Evolutionary conservation across 2,113 vertebrate genomes (phyloP).

Genomic region (Machaerirhynchus nigripectus): DNA sequence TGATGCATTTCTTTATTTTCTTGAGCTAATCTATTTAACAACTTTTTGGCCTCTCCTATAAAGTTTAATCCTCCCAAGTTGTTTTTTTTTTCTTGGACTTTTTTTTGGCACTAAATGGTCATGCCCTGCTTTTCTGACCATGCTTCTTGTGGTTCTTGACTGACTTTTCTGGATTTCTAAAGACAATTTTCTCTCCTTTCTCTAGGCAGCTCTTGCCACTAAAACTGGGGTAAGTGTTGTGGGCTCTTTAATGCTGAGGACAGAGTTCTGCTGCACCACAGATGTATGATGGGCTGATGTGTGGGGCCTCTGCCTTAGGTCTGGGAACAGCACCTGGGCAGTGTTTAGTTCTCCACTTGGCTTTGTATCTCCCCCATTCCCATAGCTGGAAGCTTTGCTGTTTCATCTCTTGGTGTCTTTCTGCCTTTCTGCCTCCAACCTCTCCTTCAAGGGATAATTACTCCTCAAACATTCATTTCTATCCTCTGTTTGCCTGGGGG

Average conservation of each 20-base stretch:
- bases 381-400: not conserved
- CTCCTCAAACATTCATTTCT: not conserved
- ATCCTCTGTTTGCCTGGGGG: not conserved
- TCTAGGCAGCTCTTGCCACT: slow-evolving; percentile 81
- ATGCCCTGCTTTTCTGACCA: slow-evolving; percentile 60
- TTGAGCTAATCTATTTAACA: slow-evolving; percentile 66
- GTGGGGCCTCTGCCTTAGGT: not conserved
- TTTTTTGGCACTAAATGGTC: slow-evolving; percentile 62
- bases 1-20: slow-evolving; percentile 49
- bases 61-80: slow-evolving; percentile 20
- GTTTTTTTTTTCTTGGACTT: slow-evolving; percentile 1
- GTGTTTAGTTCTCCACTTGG: not conserved
- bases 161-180: slow-evolving; percentile 54
- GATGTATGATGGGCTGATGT: not conserved
- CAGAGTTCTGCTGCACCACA: not conserved
- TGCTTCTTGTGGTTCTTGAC: slow-evolving; percentile 15
- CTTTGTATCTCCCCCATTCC: not conserved
- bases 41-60: slow-evolving; percentile 47
- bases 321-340: not conserved
- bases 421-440: not conserved
- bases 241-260: not conserved
- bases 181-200: slow-evolving; percentile 64
- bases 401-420: not conserved
- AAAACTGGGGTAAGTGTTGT: slow-evolving; percentile 87
- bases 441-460: not conserved